Conservation (phyloP, 2,888 invertebrate species). For the Choristoneura rosaceana region DNA sequence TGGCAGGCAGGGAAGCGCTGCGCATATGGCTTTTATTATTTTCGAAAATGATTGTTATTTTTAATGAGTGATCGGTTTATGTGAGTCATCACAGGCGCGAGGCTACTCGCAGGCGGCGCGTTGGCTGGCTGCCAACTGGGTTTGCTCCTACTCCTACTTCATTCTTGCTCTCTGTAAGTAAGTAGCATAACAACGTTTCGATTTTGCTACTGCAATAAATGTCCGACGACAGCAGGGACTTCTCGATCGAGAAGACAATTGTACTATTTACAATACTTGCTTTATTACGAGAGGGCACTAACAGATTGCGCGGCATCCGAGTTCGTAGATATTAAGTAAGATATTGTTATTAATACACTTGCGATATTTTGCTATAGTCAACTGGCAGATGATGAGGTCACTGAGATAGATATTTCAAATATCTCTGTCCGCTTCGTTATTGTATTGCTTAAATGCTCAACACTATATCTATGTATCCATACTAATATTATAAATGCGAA, state of each 20-base stretch:
- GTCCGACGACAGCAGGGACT: background rate
- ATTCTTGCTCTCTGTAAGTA: conserved; percentile 49
- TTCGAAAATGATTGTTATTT: conserved; percentile 39
- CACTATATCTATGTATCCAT: too few relatives aligned
- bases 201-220: conserved; percentile 50
- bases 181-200: conserved; percentile 52
- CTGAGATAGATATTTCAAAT: background rate
- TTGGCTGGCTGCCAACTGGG: conserved; percentile 63
- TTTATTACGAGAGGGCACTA: background rate
- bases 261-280: background rate
- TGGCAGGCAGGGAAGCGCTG: background rate
- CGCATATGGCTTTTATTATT: conserved; percentile 8
- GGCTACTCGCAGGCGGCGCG: conserved; percentile 48
- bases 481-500: too few relatives aligned
- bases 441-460: too few relatives aligned
- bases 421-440: background rate
- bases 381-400: background rate
- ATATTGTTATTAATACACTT: too few relatives aligned
- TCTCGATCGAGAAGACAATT: background rate
- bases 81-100: conserved; percentile 43
- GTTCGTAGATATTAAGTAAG: background rate
- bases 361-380: background rate
- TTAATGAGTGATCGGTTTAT: conserved; percentile 46
- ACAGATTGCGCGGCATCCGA: background rate
- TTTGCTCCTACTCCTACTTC: conserved; percentile 55